Evolutionary conservation across 2,888 invertebrate species (phyloP).

Genomic region (Graphium colonna): DNA sequence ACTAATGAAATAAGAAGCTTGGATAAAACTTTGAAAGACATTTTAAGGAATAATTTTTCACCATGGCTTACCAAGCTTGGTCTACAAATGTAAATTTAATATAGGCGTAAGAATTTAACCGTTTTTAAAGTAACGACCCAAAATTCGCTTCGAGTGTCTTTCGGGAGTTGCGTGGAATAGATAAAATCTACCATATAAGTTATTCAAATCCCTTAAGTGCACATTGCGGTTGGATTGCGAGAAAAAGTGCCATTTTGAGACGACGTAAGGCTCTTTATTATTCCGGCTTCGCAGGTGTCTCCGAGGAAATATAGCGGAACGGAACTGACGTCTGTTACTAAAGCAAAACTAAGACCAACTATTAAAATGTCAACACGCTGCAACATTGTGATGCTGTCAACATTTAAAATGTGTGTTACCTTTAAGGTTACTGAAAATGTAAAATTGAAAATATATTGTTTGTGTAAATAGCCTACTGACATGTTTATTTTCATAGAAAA

Average conservation of each 20-base stretch:
- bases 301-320: constrained; percentile 58
- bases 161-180: constrained; percentile 60
- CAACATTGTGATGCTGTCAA: not conserved
- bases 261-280: constrained; percentile 78
- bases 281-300: constrained; percentile 75
- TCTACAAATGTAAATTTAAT: not conserved
- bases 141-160: constrained; percentile 60
- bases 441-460: too few relatives aligned
- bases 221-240: constrained; percentile 76
- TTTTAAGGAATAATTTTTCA: too few relatives aligned
- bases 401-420: not conserved
- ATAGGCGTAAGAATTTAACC: not conserved
- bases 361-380: constrained; percentile 18
- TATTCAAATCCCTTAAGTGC: constrained; percentile 80
- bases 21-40: too few relatives aligned
- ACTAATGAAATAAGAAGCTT: too few relatives aligned
- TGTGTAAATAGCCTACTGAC: too few relatives aligned
- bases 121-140: constrained; percentile 43
- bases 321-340: constrained; percentile 50
- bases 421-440: constrained; percentile 8
- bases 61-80: too few relatives aligned
- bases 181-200: constrained; percentile 74
- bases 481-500: too few relatives aligned
- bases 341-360: constrained; percentile 17
- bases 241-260: constrained; percentile 76